Percentiles rank a stretch among this genome's conserved stretches.
phyloP scores from a whole-genome alignment of 2,888 invertebrate genomes.

The Sepioteuthis lessoniana region DNA sequence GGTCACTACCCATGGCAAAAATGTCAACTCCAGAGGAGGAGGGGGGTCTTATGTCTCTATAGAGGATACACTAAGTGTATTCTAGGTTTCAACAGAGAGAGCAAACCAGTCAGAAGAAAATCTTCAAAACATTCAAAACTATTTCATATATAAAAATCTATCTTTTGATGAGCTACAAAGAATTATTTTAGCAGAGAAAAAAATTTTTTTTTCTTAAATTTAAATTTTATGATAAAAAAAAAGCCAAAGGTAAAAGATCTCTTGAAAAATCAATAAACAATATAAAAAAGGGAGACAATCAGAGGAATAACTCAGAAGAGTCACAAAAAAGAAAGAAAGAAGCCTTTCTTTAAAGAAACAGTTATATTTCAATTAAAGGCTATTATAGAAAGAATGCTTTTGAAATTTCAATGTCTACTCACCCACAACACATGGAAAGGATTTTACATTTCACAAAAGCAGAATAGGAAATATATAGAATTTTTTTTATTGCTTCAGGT shows the following conservation, averaged over 20 bases:
- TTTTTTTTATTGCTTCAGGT: not conserved
- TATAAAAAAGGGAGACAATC: not conserved
- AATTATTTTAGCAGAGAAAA: not conserved
- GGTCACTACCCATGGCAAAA: too few relatives aligned
- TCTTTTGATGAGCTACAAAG: not conserved
- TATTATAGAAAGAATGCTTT: not conserved
- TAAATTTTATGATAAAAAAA: not conserved
- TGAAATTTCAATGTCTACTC: not conserved
- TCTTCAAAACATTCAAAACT: not conserved
- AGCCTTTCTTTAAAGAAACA: not conserved
- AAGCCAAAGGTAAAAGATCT: not conserved
- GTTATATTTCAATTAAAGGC: conserved; percentile 1
- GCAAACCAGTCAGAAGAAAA: not conserved
- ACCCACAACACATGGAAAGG: not conserved
- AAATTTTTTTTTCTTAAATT: not conserved
- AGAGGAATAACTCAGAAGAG: not conserved
- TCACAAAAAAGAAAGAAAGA: not conserved
- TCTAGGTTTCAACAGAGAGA: too few relatives aligned
- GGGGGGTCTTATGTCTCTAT: too few relatives aligned
- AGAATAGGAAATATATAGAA: not conserved
- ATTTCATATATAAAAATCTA: not conserved
- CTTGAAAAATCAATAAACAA: not conserved
- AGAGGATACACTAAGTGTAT: too few relatives aligned
- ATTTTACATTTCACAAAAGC: not conserved
- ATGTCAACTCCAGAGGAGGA: too few relatives aligned